Evolutionary conservation across 1,140 invertebrate species (phyloP).

Genomic region (Zaprionus davidi): DNA sequence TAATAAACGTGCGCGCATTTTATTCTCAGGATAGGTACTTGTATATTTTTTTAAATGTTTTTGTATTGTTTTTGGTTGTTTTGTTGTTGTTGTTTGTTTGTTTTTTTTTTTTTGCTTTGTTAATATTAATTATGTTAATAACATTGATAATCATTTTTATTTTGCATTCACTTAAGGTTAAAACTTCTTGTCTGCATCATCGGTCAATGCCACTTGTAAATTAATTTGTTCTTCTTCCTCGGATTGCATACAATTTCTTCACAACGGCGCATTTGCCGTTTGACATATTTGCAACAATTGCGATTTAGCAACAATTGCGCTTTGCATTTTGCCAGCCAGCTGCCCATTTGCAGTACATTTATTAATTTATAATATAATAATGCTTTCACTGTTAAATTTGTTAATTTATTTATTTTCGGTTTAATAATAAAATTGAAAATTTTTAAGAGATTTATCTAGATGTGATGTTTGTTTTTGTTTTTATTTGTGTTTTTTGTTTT

Average conservation of each 20-base stretch:
- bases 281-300: slow-evolving; percentile 41
- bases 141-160: slow-evolving; percentile 78
- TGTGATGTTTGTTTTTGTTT: slow-evolving; percentile 70
- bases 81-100: slow-evolving; percentile 55
- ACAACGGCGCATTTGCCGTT: slow-evolving; percentile 49
- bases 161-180: slow-evolving; percentile 74
- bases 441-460: slow-evolving; percentile 82
- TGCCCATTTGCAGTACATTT: slow-evolving; percentile 66
- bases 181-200: slow-evolving; percentile 74
- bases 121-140: slow-evolving; percentile 83
- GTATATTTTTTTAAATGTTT: slow-evolving; percentile 79
- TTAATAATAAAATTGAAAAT: slow-evolving; percentile 83
- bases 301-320: slow-evolving; percentile 13
- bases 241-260: slow-evolving; percentile 67
- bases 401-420: slow-evolving; percentile 79
- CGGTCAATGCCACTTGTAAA: slow-evolving; percentile 64
- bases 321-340: slow-evolving; percentile 53
- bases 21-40: slow-evolving; percentile 82
- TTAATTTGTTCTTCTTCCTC: slow-evolving; percentile 66
- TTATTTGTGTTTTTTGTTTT: slow-evolving; percentile 10
- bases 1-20: slow-evolving; percentile 82
- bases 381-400: slow-evolving; percentile 77
- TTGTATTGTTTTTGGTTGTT: slow-evolving; percentile 74
- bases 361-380: slow-evolving; percentile 72
- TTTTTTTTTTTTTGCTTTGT: slow-evolving; percentile 64